Percentiles rank a stretch among this genome's conserved stretches.
Conservation (phyloP, 2,113 vertebrate species). For the Prietella phreatophila region DNA sequence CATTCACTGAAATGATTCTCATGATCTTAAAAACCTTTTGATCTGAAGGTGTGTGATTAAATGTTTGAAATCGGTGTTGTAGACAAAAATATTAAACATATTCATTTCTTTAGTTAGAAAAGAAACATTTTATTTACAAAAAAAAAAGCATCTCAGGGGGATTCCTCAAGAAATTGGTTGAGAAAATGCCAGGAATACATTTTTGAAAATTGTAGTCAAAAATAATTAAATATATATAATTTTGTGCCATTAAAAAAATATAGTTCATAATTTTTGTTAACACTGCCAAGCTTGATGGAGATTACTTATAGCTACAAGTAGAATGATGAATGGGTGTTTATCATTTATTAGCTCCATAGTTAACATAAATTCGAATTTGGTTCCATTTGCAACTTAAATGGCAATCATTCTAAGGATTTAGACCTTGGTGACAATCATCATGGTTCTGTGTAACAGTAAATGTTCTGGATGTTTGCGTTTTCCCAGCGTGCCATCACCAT, state of each 20-base stretch:
- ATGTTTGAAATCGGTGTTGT: too few relatives aligned
- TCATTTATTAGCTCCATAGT: not conserved
- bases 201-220: too few relatives aligned
- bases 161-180: too few relatives aligned
- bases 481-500: conserved; percentile 89
- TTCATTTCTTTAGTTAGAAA: too few relatives aligned
- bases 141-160: too few relatives aligned
- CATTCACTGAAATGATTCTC: too few relatives aligned
- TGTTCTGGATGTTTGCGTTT: conserved; percentile 27
- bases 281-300: not conserved
- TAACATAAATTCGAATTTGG: not conserved
- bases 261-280: not conserved
- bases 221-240: not conserved
- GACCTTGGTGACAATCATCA: not conserved
- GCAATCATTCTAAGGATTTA: not conserved
- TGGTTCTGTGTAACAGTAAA: not conserved
- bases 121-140: too few relatives aligned
- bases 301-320: too few relatives aligned
- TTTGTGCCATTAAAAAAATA: not conserved
- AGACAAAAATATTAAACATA: too few relatives aligned
- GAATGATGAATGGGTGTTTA: not conserved
- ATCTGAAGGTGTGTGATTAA: too few relatives aligned
- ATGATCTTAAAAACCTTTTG: too few relatives aligned
- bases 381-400: not conserved
- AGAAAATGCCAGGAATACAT: too few relatives aligned